Percentiles rank a stretch among this genome's conserved stretches.
These are phyloP conservation scores for Agrilus cyanescens DNA, from an alignment of 2,888 invertebrate species.

Conservation along the genomic window DNA sequence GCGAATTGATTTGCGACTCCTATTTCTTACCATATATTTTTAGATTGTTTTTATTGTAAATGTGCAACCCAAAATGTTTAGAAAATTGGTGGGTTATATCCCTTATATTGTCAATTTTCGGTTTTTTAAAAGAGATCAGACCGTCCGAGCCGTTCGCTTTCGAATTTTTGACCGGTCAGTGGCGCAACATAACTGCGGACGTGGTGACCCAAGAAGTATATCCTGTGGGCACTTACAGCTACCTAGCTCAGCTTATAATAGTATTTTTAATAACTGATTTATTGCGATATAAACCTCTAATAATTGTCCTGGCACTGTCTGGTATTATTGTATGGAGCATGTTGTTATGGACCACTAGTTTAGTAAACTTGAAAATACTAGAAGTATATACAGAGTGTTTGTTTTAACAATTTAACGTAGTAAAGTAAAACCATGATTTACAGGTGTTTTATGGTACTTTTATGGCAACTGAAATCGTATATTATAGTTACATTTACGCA, in stretches of 20 bases:
- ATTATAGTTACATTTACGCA: slow-evolving; percentile 88
- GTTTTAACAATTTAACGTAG: slow-evolving; percentile 15
- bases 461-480: slow-evolving; percentile 83
- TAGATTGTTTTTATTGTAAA: no score
- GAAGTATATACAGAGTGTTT: slow-evolving; percentile 28
- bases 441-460: slow-evolving; percentile 76
- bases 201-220: slow-evolving; percentile 70
- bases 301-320: slow-evolving; percentile 65
- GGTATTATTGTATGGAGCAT: slow-evolving; percentile 65
- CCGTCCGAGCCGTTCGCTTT: slow-evolving; percentile 79
- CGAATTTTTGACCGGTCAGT: slow-evolving; percentile 62
- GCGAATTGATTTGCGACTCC: no score
- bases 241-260: slow-evolving; percentile 58
- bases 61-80: no score
- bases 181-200: slow-evolving; percentile 61
- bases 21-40: no score
- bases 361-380: slow-evolving; percentile 55
- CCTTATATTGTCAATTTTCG: slow-evolving; percentile 63
- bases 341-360: slow-evolving; percentile 59
- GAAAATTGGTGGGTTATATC: slow-evolving; percentile 55
- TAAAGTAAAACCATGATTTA: slow-evolving; percentile 27
- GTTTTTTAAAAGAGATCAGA: slow-evolving; percentile 72
- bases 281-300: slow-evolving; percentile 73
- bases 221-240: slow-evolving; percentile 78
- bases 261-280: slow-evolving; percentile 79